Evolutionary conservation across 2,113 vertebrate species (phyloP), one percentile per base, ranked within the genome.

Genomic region (Tylochromis polylepis): DNA sequence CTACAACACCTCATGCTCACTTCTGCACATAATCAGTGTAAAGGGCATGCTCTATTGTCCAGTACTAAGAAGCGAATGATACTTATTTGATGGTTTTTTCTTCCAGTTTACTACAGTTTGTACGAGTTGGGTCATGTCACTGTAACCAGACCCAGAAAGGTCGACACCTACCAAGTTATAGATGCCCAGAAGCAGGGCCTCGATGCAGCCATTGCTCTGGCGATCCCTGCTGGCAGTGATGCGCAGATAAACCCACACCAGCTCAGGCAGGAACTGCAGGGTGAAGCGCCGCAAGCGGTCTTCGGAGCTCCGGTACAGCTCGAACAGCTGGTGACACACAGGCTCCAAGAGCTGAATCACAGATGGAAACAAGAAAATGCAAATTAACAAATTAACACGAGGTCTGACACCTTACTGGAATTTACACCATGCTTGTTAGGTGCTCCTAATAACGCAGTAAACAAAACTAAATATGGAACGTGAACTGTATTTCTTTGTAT

Each of bases 281-380:
- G 99, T 99, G 95, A 99, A 99, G 84, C 98, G 97, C 78, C 98
- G 97, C 84, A 99, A 97, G 18, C 97, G 96, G 87, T 97, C 96
- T 87, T 99, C 98, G 29, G 98, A 97, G 92, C 98, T 99, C 67
- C 99, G 98, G 90, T 99, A 99, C 22, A 99, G 96, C 94, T 99
- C 98, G 87, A 99, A 99, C 46, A 99, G 97, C 94, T 99, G 99
- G 94, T 99, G 98, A 93, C 99, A 99, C 89, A 99, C 98, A 11
- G 99, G 99, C 93, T 99, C 99, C 95, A 99, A 94, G 43, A 99
- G 96, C 99, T 99, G 92, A n/a, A 87, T 27, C 2, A 5, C 78
- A 60, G 58, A 29, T 16, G 12, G 56, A 79, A 55, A 89, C 15
- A 70, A 49, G 34, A 14, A 31, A 43, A 60, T 46, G 20, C 16